Conservation (phyloP, 2,888 invertebrate genomes). For the Amphipyra tragopoginis region DNA sequence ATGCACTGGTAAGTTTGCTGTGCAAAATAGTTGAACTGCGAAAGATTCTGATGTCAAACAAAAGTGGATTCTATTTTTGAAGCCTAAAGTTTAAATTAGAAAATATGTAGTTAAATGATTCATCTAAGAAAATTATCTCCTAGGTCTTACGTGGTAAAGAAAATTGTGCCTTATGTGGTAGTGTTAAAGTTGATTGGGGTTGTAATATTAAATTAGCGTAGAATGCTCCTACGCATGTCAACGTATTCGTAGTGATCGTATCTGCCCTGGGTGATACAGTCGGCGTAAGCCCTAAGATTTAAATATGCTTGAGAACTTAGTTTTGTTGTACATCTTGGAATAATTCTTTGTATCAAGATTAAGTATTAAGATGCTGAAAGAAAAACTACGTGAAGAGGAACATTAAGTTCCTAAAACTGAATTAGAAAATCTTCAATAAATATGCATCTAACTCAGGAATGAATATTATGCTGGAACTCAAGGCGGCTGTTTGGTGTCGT, state of each 20-base stretch:
- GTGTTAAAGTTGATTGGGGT: constrained; percentile 22
- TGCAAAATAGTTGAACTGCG: constrained; percentile 2
- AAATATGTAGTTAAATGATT: constrained; percentile 14
- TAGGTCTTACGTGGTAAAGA: constrained; percentile 3
- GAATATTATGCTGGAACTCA: no score
- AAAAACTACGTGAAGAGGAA: no score
- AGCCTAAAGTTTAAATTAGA: neutral
- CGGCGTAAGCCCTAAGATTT: constrained; percentile 69
- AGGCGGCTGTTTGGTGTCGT: no score
- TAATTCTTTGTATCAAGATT: constrained; percentile 30
- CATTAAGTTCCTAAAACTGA: no score
- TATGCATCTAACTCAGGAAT: no score
- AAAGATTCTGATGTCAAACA: constrained; percentile 1
- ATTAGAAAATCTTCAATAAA: no score
- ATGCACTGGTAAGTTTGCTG: constrained; percentile 5
- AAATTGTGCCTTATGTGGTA: constrained; percentile 9
- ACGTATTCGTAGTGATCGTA: constrained; percentile 76
- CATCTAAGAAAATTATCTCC: constrained; percentile 40
- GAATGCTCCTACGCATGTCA: constrained; percentile 82
- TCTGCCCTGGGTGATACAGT: constrained; percentile 75
- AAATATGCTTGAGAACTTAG: constrained; percentile 67
- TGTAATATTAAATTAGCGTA: constrained; percentile 27
- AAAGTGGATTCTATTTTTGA: neutral
- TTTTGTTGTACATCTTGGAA: constrained; percentile 37
- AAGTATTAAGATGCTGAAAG: neutral